Evolutionary conservation across 2,113 vertebrate genomes (phyloP).

Genomic region (Dasyprocta punctata): DNA sequence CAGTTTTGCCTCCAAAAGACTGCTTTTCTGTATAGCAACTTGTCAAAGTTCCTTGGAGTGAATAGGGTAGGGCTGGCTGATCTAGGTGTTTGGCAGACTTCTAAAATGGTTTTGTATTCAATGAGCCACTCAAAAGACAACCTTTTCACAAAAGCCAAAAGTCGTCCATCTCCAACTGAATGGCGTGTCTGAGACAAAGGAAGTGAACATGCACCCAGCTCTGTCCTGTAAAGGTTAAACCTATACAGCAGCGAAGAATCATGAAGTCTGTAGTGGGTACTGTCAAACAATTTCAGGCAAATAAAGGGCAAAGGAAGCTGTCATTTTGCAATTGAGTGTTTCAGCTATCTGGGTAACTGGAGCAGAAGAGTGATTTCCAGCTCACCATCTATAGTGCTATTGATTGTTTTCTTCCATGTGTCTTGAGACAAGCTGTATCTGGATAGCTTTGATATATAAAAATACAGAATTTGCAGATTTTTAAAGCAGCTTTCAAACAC

Average conservation of each 20-base stretch:
- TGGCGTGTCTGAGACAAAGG: neutral
- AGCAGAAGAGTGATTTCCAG: neutral
- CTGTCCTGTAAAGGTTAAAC: constrained; percentile 1
- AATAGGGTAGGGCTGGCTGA: constrained; percentile 31
- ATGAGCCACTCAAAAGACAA: constrained; percentile 45
- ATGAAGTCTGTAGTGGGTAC: neutral
- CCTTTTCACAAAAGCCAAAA: constrained; percentile 42
- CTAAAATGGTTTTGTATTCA: neutral
- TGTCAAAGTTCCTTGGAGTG: constrained; percentile 38
- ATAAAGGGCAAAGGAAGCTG: neutral
- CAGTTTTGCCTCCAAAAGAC: constrained; percentile 52
- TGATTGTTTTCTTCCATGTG: neutral
- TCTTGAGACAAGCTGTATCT: neutral
- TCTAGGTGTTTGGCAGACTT: constrained; percentile 51
- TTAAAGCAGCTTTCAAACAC: neutral
- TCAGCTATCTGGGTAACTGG: neutral
- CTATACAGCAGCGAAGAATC: neutral
- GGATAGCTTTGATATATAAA: neutral
- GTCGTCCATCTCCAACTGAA: neutral
- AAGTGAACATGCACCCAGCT: neutral
- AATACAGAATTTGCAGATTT: constrained; percentile 26
- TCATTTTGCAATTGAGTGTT: neutral
- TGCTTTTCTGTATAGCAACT: constrained; percentile 60
- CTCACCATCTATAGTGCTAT: neutral
- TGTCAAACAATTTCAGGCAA: neutral